Evolutionary conservation across 92 coral and sea anemone genomes (phyloP), one percentile per base, ranked within the genome.

Genomic region (Hydrozoanthus gracilis): DNA sequence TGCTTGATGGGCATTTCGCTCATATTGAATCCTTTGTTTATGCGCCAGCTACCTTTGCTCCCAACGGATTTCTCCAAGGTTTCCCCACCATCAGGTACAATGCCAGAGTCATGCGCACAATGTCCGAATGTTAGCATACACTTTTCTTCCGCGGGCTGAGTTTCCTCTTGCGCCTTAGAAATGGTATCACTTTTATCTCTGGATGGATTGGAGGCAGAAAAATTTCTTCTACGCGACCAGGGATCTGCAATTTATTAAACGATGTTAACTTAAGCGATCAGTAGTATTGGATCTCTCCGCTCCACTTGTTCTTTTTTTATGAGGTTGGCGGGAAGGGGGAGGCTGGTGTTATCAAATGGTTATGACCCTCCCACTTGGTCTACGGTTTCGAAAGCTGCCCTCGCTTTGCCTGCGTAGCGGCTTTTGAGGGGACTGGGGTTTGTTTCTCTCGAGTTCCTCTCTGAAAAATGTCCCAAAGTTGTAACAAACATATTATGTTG

Each of bases 71-170:
- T 79, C 50, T 86, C 91, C 10, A 27, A 0, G 45, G 6, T 13
- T 3, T 88, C 91, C 11, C 58, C 62, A 77, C 88, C 39, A 44
- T 91, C 93, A 7, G 93, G 89, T 4, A 68, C 93, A 64, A 91
- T 91, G 12, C 93, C 93, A 13, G 93, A 91, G 71, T 91, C 93
- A 54, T 78, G 64, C 10, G 45, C 64, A 47, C 88, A 68, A 86
- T 66, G 83, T 5, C 79, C 86, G 14, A 77, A 77, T 5, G 74
- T 83, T 52, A 71, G 20, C 44, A 46, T 52, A 5, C 87, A 54
- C 15, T 45, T 60, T 7, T 49, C 87, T 83, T 71, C 87, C n/a
- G 73, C 16, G 5, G 14, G 60, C 7, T 54, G 84, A 4, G 66
- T 20, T 35, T 83, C 79, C 15, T 73, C 87, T 71, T 20, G 77